Base-by-base conservation (phyloP, 2,797 vertebrate genomes). In the Labroides dimidiatus region DNA sequence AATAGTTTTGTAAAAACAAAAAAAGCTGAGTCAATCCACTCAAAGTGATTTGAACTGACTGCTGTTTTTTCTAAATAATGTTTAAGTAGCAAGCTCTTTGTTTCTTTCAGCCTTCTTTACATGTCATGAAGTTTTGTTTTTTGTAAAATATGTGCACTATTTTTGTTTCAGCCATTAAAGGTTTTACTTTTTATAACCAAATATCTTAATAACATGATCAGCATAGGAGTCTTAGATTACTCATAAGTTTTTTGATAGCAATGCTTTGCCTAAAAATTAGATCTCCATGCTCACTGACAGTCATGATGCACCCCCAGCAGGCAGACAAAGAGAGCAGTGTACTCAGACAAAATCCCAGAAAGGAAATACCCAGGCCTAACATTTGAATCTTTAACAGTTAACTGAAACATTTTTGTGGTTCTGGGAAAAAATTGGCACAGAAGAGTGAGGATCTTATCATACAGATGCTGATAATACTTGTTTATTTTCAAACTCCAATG, bases 151-250 rank as follows among this genome's bases (percentile, higher is more conserved):
- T 20, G 13, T 12, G 17, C 39, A 19, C 6, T 15, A 21, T 13
- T 59, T 33, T 19, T 59, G 36, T 63, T 68, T 54, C 21, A n/a
- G 13, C 11, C 6, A 41, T 53, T 47, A 48, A 63, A 36, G 12
- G 11, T 70, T 65, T 16, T 39, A 39, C 57, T 63, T 17, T 58
- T 52, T 58, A 37, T 60, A 1, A 79, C 39, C 12, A 43, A n/a
- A 19, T 15, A 37, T 39, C 20, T 16, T 43, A 64, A 62, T 41
- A 51, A 21, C 51, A 47, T 44, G 21, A 66, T 48, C 43, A 9
- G 17, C 42, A 23, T 42, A 57, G 62, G 45, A 54, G 44, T 53
- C 75, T 77, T 80, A 64, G 54, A 69, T 77, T 71, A 76, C 42
- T 57, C 30, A 60, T 62, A 27, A 51, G 13, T 50, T 66, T 21